Conservation (phyloP, 2,113 vertebrate species). For the Colistium nudipinnis region DNA sequence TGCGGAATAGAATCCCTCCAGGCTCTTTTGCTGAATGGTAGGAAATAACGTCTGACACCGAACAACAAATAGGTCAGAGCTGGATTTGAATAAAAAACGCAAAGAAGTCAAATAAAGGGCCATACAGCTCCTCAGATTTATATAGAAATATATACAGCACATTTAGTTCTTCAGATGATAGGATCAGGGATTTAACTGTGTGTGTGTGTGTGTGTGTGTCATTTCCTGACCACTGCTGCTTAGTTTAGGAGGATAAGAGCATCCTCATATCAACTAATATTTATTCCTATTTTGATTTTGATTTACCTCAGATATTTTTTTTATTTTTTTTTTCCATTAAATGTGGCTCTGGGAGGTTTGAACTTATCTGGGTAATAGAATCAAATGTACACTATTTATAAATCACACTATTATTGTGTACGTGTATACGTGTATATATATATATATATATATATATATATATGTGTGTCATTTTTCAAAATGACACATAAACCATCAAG, state of each 20-base stretch:
- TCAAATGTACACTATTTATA: no score
- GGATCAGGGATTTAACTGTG: background rate
- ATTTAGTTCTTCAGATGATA: background rate
- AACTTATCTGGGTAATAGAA: no score
- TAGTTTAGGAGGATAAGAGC: background rate
- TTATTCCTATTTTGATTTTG: no score
- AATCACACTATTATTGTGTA: no score
- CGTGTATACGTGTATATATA: background rate
- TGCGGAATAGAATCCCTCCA: constrained; percentile 77
- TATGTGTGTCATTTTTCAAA: no score
- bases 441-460: background rate
- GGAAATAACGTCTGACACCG: constrained; percentile 69
- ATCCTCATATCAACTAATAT: no score
- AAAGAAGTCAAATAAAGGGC: constrained; percentile 70
- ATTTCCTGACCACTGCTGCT: background rate
- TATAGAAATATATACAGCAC: no score
- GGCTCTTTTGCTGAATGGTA: constrained; percentile 69
- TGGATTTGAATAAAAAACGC: constrained; percentile 76
- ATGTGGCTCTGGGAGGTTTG: no score
- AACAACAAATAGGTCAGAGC: constrained; percentile 75
- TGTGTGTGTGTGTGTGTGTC: no score
- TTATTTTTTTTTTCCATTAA: no score
- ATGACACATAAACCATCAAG: no score
- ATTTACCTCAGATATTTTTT: no score
- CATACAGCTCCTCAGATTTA: constrained; percentile 33